Base-by-base conservation (phyloP, 2,113 vertebrate species). In the Gasterosteus aculeatus region DNA sequence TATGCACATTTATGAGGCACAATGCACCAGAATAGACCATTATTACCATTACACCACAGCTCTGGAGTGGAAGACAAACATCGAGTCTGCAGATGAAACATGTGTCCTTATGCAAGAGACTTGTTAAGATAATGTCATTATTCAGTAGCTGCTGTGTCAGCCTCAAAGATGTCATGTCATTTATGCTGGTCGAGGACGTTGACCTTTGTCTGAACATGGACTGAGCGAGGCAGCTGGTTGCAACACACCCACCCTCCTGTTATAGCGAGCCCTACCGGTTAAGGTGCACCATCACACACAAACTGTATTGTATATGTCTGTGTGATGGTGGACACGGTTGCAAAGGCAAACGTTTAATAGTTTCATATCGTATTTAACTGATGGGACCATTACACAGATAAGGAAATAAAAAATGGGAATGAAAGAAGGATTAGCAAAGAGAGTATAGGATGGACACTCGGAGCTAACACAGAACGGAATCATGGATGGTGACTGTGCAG, bases 171-270 rank as follows among this genome's bases (percentile, higher is more conserved):
- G 26, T 75, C 10, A 14, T 26, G 7, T 2, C 26, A 33, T 63
- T 69, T 31, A 12, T 33, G 26, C 65, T 65, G 64, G 35, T 58
- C 5, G 54, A 2, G 51, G 9, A 67, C 18, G 51, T 6, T 51
- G 33, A 3, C 22, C 10, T 3, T 53, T 60, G 29, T 38, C 3
- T n/a, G 31, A 39, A 69, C 18, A 49, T 19, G 11, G 42, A 10
- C 38, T 16, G 1, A 46, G 14, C 38, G 72, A 91, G 75, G 77
- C 82, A 79, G 84, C 83, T 89, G 69, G 76, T 83, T 8, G 47
- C 73, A 81, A 81, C 87, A 93, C 84, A 93, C 92, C 92, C 93
- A 94, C 92, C 91, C 90, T 91, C 80, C 85, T 91, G 88, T 92
- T 92, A 91, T 86, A 92, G 73, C 90, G 91, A 80, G 92, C 93